These are phyloP conservation scores for Neofelis nebulosa DNA, from an alignment of 2,113 vertebrate genomes.

Conservation along the genomic window DNA sequence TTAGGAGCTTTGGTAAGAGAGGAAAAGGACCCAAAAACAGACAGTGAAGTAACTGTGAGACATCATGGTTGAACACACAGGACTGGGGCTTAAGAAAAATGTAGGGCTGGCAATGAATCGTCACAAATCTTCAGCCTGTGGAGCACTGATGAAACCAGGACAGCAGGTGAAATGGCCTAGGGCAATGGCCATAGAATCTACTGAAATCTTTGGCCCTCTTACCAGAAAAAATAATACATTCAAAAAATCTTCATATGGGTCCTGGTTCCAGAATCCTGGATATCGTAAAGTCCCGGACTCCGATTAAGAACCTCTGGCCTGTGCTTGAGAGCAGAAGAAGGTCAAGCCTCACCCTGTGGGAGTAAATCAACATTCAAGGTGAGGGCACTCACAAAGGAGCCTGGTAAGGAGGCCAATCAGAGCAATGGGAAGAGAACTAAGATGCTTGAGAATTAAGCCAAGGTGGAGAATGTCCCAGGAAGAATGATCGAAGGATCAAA, in stretches of 20 bases:
- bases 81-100: background rate
- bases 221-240: background rate
- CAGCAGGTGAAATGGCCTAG: background rate
- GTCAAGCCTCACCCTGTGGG: background rate
- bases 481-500: background rate
- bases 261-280: background rate
- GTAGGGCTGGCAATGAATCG: accelerated
- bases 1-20: background rate
- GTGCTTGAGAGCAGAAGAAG: background rate
- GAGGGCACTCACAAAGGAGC: background rate
- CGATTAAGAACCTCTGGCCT: background rate
- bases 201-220: background rate
- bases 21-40: background rate
- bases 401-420: background rate
- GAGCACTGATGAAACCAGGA: background rate
- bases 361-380: background rate
- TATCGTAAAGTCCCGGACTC: background rate
- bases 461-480: background rate
- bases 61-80: background rate
- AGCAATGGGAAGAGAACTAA: background rate
- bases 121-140: background rate
- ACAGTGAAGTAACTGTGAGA: background rate
- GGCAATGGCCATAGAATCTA: background rate
- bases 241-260: background rate
- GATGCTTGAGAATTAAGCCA: background rate